Conservation (phyloP, 2,888 invertebrate species). For the Netelia virgata region DNA sequence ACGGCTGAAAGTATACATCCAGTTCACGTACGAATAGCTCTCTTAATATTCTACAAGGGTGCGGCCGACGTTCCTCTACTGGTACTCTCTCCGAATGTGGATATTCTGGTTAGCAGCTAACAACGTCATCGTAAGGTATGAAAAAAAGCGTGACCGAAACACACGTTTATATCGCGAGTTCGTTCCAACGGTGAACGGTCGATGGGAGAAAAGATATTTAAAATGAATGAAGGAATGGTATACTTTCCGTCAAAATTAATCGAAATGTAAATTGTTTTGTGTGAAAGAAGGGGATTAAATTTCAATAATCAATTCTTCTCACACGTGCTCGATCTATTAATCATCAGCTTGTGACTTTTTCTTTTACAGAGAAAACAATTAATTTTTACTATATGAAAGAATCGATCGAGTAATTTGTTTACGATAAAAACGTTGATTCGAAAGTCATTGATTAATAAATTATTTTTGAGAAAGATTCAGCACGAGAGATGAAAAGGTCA, state of each 20-base stretch:
- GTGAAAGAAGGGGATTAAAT: constrained; percentile 5
- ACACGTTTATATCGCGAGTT: background rate
- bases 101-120: constrained; percentile 68
- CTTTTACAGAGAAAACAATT: background rate
- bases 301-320: constrained; percentile 2
- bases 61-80: constrained; percentile 57
- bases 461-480: no score
- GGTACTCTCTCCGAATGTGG: constrained; percentile 34
- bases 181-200: background rate
- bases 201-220: background rate
- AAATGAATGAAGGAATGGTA: background rate
- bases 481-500: background rate
- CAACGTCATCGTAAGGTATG: constrained; percentile 65
- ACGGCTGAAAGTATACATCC: constrained; percentile 34
- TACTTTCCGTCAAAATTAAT: background rate
- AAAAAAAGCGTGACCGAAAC: constrained; percentile 58
- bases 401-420: background rate
- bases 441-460: background rate
- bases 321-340: background rate
- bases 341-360: background rate
- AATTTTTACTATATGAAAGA: background rate
- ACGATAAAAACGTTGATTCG: no score
- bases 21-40: constrained; percentile 66
- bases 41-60: constrained; percentile 67
- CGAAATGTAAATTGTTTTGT: background rate